These are phyloP conservation scores for Hycleus phaleratus DNA, from an alignment of 1,140 invertebrate species.

Conservation along the genomic window DNA sequence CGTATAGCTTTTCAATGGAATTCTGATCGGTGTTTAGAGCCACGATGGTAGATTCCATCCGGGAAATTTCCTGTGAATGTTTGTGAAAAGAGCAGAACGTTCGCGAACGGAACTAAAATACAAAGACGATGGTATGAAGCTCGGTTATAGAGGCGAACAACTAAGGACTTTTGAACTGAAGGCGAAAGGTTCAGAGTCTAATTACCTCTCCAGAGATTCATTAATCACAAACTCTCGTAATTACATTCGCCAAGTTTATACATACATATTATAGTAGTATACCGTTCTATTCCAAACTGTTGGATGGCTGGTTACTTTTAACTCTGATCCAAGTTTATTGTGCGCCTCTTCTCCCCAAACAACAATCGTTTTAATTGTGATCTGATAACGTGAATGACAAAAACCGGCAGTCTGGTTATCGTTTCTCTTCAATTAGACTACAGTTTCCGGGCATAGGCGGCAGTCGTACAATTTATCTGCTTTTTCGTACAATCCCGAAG, in stretches of 20 bases:
- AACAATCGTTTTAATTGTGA: conserved; percentile 25
- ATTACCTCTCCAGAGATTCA: conserved; percentile 41
- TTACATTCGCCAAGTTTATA: conserved; percentile 40
- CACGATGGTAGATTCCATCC: not conserved
- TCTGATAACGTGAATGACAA: conserved; percentile 24
- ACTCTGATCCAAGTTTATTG: too few species aligned
- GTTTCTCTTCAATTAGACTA: too few species aligned
- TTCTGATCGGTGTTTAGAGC: too few species aligned
- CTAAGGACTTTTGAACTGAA: conserved; percentile 22
- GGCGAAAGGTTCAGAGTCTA: conserved; percentile 37
- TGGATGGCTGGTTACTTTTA: too few species aligned
- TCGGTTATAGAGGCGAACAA: not conserved
- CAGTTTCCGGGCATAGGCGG: too few species aligned
- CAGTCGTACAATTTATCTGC: too few species aligned
- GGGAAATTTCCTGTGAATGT: not conserved
- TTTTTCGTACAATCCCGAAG: too few species aligned
- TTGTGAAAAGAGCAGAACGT: not conserved
- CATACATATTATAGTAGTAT: conserved; percentile 30
- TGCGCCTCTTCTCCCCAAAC: conserved; percentile 9
- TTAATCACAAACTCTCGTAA: conserved; percentile 42
- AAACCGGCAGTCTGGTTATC: too few species aligned
- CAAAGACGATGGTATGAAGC: not conserved
- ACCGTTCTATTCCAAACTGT: conserved; percentile 4
- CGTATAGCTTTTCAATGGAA: too few species aligned
- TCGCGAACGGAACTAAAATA: not conserved